Evolutionary conservation across 2,888 invertebrate species (phyloP).

Genomic region (Pteria penguin): DNA sequence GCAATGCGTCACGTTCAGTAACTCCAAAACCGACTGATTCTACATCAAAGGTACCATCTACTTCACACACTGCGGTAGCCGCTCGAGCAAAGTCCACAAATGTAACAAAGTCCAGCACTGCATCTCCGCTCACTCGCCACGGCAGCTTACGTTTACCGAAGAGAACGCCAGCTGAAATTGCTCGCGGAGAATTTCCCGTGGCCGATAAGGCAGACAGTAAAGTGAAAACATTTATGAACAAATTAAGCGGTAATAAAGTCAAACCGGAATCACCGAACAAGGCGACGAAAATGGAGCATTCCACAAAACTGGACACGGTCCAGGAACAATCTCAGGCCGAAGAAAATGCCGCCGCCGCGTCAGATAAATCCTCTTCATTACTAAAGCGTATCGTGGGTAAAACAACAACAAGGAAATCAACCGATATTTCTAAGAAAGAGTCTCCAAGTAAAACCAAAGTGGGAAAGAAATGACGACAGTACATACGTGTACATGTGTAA

Average conservation of each 20-base stretch:
- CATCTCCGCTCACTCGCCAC: conserved; percentile 59
- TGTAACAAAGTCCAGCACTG: conserved; percentile 26
- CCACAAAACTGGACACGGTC: conserved; percentile 49
- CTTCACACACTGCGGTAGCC: conserved; percentile 18
- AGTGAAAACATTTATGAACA: conserved; percentile 41
- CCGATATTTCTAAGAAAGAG: conserved; percentile 51
- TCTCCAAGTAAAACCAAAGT: conserved; percentile 37
- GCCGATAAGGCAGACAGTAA: conserved; percentile 39
- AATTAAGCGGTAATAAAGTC: conserved; percentile 41
- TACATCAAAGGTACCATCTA: conserved; percentile 6
- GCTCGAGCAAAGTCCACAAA: conserved; percentile 26
- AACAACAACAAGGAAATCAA: conserved; percentile 61
- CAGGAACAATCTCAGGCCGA: conserved; percentile 49
- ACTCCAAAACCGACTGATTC: conserved; percentile 29
- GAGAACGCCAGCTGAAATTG: conserved; percentile 44
- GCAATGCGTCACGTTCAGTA: too few relatives aligned
- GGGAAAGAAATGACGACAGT: neutral
- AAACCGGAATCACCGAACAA: conserved; percentile 43
- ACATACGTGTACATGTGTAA: neutral
- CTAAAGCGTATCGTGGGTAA: conserved; percentile 65
- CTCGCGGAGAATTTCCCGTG: conserved; percentile 23
- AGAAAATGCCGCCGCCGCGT: conserved; percentile 44
- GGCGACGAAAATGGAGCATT: conserved; percentile 30
- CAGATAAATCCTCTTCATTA: conserved; percentile 63
- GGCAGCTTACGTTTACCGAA: conserved; percentile 58